Base-by-base conservation (phyloP, 2,888 invertebrate genomes). In the Troglohyphantes excavatus region DNA sequence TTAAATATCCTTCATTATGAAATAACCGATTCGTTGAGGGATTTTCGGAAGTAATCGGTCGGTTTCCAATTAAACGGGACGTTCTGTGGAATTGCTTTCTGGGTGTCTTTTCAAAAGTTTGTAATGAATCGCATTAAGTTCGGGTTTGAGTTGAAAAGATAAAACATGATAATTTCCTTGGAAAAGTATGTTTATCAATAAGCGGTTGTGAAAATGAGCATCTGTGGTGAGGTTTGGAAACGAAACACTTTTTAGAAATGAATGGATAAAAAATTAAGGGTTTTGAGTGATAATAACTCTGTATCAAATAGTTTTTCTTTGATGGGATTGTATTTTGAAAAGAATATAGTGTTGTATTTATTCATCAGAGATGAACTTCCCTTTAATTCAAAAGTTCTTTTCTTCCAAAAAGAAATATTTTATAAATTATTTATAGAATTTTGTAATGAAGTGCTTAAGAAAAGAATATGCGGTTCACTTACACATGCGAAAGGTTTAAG, bases 141-240 rank as follows among this genome's bases (percentile, higher is more conserved):
- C 0, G 1, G 53, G 17, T 39, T 13, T 39, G 13, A 13, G 7
- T 39, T 39, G 9, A 39, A 39, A 39, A 39, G 39, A 39, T 39
- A 7, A 53, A 0, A n/a, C n/a, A 65, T 26, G 46, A 76, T 85
- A 85, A 83, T 83, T 83, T 73, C 39, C 23, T 29, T 26, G 53
- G 63, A 27, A n/a, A 81, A 87, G 75, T 70, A 72, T 39, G 61
- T 81, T 88, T 88, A 88, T 88, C 87, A 88, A 88, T 88, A 88
- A 88, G 87, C 87, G 87, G 53, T 39, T 88, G 87, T 33, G 87
- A 88, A 88, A 67, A 23, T 19, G 53, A 75, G n/a, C 87, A 88
- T 73, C 87, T 88, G 86, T 23, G 59, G 29, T 26, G 3, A 9
- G 27, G 29, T 13, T 39, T 21, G 53, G 39, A 21, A 17, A 23